Conservation (phyloP, 2,113 vertebrate genomes). For the Perognathus longimembris region DNA sequence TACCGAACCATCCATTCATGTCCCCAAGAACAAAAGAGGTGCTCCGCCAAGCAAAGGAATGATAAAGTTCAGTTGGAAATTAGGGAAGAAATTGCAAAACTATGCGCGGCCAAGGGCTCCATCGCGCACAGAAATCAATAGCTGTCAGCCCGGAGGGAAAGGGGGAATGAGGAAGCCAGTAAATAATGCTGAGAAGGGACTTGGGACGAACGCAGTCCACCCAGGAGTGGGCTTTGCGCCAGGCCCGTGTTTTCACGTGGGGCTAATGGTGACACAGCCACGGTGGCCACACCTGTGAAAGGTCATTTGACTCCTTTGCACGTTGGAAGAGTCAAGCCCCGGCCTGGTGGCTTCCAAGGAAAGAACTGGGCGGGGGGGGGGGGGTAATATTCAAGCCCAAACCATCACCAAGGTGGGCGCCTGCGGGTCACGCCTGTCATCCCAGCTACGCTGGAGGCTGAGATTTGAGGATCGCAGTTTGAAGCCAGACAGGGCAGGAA, state of each 20-base stretch:
- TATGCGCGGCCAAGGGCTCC: slow-evolving; percentile 57
- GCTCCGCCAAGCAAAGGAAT: slow-evolving; percentile 67
- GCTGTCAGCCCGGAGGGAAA: slow-evolving; percentile 55
- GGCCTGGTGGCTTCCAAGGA: not conserved
- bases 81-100: slow-evolving; percentile 71
- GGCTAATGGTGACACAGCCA: too few relatives aligned
- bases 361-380: too few relatives aligned
- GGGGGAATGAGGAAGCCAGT: slow-evolving; percentile 26
- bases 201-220: not conserved
- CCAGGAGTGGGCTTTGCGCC: not conserved
- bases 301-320: not conserved
- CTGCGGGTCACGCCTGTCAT: too few relatives aligned
- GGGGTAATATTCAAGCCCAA: too few relatives aligned
- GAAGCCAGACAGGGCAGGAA: too few relatives aligned
- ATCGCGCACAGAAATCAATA: slow-evolving; percentile 67
- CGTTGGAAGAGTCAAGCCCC: rapidly evolving
- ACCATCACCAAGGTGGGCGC: too few relatives aligned
- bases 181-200: not conserved
- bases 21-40: slow-evolving; percentile 71
- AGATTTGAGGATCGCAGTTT: too few relatives aligned
- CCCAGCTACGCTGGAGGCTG: too few relatives aligned
- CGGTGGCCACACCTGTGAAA: not conserved
- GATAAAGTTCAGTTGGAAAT: slow-evolving; percentile 75
- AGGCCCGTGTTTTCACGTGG: not conserved
- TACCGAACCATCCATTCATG: slow-evolving; percentile 69